Evolutionary conservation across 2,797 vertebrate genomes (phyloP).

Genomic region (Characodon lateralis): DNA sequence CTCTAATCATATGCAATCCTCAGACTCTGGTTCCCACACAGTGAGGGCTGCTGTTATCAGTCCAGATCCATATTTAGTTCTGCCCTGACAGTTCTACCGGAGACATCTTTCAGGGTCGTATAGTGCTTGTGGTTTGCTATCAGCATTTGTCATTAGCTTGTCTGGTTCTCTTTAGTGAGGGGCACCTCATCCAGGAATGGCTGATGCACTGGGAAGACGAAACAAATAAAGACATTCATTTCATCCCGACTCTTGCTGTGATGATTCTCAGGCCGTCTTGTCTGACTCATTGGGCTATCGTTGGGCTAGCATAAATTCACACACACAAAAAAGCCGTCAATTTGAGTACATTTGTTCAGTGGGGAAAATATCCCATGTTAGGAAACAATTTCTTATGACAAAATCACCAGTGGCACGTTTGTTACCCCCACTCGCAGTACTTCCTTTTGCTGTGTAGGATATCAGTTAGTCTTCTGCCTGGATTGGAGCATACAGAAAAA

Average conservation of each 20-base stretch:
- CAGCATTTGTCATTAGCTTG: conserved; percentile 34
- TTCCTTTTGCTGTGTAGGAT: too few species aligned
- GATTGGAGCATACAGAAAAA: too few species aligned
- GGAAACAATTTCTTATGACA: too few species aligned
- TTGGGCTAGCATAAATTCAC: too few species aligned
- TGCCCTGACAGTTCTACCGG: conserved; percentile 25
- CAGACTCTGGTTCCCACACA: background rate
- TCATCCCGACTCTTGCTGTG: background rate
- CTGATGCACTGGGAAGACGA: background rate
- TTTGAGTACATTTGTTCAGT: too few species aligned
- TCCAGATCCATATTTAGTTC: conserved; percentile 6
- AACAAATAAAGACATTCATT: conserved; percentile 1
- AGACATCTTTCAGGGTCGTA: conserved; percentile 19
- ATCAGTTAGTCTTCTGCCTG: too few species aligned
- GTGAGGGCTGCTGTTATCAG: background rate
- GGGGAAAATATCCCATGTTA: too few species aligned
- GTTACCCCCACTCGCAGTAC: too few species aligned
- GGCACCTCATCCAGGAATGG: conserved; percentile 25
- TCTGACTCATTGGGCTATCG: conserved; percentile 20
- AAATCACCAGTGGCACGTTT: too few species aligned
- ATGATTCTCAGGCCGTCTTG: background rate
- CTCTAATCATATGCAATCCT: background rate
- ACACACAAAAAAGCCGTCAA: too few species aligned
- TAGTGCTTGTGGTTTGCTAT: conserved; percentile 27
- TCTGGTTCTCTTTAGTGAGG: conserved; percentile 15